Percentiles rank a stretch among this genome's conserved stretches.
Conservation (phyloP, 2,888 invertebrate species). For the Drosophila anomalata region DNA sequence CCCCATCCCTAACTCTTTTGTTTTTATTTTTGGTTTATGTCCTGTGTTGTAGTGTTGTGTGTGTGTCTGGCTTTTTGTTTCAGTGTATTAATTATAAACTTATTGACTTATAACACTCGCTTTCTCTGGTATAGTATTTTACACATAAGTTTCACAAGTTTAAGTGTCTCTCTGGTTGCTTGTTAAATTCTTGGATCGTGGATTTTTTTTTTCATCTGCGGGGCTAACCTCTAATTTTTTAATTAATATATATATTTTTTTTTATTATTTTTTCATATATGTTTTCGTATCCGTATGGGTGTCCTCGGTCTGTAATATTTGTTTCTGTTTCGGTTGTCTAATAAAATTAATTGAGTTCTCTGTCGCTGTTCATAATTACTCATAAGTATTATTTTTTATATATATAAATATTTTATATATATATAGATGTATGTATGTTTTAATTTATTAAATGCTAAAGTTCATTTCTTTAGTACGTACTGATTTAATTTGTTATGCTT, state of each 20-base stretch:
- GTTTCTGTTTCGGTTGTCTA: slow-evolving; percentile 17
- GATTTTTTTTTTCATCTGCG: slow-evolving; percentile 35
- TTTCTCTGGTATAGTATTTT: slow-evolving; percentile 56
- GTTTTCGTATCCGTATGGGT: slow-evolving; percentile 31
- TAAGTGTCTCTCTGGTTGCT: slow-evolving; percentile 39
- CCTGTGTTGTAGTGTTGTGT: slow-evolving; percentile 27
- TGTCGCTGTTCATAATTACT: slow-evolving; percentile 29
- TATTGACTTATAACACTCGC: slow-evolving; percentile 49
- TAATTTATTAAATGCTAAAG: slow-evolving; percentile 56
- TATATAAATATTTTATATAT: slow-evolving; percentile 41
- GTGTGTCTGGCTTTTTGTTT: slow-evolving; percentile 17
- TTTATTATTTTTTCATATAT: slow-evolving; percentile 16
- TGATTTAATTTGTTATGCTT: slow-evolving; percentile 46
- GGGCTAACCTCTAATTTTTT: slow-evolving; percentile 62
- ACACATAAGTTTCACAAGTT: slow-evolving; percentile 54
- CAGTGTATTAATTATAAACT: slow-evolving; percentile 16
- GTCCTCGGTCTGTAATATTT: neutral
- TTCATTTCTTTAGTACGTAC: slow-evolving; percentile 50
- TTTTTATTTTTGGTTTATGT: neutral
- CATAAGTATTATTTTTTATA: slow-evolving; percentile 31
- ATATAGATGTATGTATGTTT: slow-evolving; percentile 40
- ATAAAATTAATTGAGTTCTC: slow-evolving; percentile 40
- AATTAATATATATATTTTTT: slow-evolving; percentile 48
- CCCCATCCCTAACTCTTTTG: slow-evolving; percentile 1
- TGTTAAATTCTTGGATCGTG: slow-evolving; percentile 72